Evolutionary conservation across 2,888 invertebrate species (phyloP).

Genomic region (Synergus laeviventris): DNA sequence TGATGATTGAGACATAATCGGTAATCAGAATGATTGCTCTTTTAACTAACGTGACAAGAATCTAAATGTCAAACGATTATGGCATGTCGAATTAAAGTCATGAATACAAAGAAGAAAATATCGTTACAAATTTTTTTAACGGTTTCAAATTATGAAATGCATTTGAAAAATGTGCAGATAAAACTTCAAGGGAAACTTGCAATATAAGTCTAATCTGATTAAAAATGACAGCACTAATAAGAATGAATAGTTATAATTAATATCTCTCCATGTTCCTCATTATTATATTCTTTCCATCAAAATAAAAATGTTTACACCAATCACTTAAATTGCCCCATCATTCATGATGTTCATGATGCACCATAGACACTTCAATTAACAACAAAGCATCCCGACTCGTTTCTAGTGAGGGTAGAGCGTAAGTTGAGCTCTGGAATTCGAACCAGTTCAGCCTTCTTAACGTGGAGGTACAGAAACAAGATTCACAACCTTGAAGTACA

Average conservation of each 20-base stretch:
- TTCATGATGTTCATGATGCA: too few relatives aligned
- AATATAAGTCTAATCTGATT: too few relatives aligned
- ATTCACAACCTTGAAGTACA: slow-evolving; percentile 37
- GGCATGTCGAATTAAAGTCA: neutral
- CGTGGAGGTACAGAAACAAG: slow-evolving; percentile 31
- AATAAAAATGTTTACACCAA: too few relatives aligned
- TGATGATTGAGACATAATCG: slow-evolving; percentile 22
- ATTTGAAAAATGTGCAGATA: too few relatives aligned
- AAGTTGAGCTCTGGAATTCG: slow-evolving; percentile 24
- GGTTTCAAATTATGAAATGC: too few relatives aligned
- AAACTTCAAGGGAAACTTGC: too few relatives aligned
- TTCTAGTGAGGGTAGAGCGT: slow-evolving; percentile 14
- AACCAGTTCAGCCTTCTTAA: slow-evolving; percentile 36
- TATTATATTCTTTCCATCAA: too few relatives aligned
- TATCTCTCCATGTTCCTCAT: too few relatives aligned
- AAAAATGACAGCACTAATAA: too few relatives aligned
- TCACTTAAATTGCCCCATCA: too few relatives aligned
- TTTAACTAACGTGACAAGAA: neutral
- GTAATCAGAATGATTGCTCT: slow-evolving; percentile 18
- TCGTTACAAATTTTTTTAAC: neutral
- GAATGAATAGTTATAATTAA: too few relatives aligned
- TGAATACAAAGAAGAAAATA: neutral
- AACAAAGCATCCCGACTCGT: slow-evolving; percentile 25
- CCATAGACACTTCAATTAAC: neutral
- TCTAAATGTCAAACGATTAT: neutral